These are phyloP conservation scores for Linnaemya vulpina DNA, from an alignment of 2,888 invertebrate genomes.

Conservation along the genomic window DNA sequence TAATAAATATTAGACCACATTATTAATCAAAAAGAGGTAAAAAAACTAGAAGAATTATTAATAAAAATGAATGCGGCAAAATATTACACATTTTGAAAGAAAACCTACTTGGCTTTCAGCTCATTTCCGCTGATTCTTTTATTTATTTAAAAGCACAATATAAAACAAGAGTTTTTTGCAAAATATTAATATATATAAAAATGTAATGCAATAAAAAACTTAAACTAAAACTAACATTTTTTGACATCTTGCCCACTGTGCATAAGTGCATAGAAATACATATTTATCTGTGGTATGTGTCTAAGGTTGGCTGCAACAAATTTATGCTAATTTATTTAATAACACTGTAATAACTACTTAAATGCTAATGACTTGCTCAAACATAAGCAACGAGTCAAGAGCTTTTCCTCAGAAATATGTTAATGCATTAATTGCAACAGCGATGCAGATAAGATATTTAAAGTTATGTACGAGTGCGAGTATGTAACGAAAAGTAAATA, in stretches of 20 bases:
- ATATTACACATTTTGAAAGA: too few species aligned
- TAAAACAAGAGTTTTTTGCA: too few species aligned
- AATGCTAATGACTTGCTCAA: conserved; percentile 10
- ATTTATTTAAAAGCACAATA: too few species aligned
- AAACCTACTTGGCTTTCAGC: too few species aligned
- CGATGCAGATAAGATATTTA: conserved; percentile 10
- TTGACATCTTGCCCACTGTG: neutral
- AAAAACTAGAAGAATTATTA: neutral
- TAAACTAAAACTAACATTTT: neutral
- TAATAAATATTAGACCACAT: too few species aligned
- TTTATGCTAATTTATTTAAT: conserved; percentile 42
- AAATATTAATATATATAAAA: neutral
- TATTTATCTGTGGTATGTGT: neutral
- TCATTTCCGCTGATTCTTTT: too few species aligned
- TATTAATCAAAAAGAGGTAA: too few species aligned
- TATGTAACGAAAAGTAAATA: neutral
- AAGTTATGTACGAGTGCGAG: neutral
- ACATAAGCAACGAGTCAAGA: conserved; percentile 13
- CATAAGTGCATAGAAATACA: conserved; percentile 2
- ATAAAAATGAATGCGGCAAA: neutral
- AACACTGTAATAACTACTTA: conserved; percentile 15
- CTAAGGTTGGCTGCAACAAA: neutral
- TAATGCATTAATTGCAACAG: conserved; percentile 14
- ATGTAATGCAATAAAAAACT: neutral
- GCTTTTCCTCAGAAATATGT: conserved; percentile 30